Base-by-base conservation (phyloP, 2,888 invertebrate species). In the Gibbula magus region DNA sequence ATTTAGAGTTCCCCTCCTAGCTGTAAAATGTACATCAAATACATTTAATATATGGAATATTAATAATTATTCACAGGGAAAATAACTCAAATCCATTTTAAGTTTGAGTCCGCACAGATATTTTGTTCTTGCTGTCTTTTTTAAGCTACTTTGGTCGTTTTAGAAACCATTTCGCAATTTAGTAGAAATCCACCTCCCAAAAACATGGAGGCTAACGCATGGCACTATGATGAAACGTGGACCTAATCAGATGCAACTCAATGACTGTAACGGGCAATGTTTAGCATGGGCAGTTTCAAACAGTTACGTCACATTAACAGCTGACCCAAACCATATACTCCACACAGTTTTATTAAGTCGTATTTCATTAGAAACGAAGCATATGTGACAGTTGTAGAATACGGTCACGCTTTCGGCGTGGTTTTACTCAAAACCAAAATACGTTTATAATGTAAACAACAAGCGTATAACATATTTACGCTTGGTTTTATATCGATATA, bases 141-240 rank as follows among this genome's bases (percentile, higher is more conserved):
- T 29, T 22, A 22, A 29, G 25, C 20, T 22, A 53, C 5, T 4
- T 7, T 10, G 25, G 25, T 4, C 53, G 18, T 54, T 75, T 25
- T 29, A 25, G 22, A 13, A 18, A 45, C 54, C 51, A 25, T 73
- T 22, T 25, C 39, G 45, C 56, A 67, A 54, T 77, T 73, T 75
- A 61, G 75, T 77, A 79, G 75, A 79, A 54, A 54, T 39, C 54
- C 67, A 61, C 79, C 56, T 79, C 75, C 45, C 22, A 61, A 61
- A 61, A 61, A 61, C 61, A 61, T 61, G 61, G 61, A 61, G 61
- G 61, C 61, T 61, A 25, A 61, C 61, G 61, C 61, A 81, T 75
- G 53, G 39, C 20, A 25, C 66, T 51, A 76, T 84, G 83, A 82
- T 81, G 86, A 86, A 86, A 86, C 86, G 86, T 86, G 85, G 86